phyloP scores from a whole-genome alignment of 2,888 invertebrate species.

The Leuctra nigra region DNA sequence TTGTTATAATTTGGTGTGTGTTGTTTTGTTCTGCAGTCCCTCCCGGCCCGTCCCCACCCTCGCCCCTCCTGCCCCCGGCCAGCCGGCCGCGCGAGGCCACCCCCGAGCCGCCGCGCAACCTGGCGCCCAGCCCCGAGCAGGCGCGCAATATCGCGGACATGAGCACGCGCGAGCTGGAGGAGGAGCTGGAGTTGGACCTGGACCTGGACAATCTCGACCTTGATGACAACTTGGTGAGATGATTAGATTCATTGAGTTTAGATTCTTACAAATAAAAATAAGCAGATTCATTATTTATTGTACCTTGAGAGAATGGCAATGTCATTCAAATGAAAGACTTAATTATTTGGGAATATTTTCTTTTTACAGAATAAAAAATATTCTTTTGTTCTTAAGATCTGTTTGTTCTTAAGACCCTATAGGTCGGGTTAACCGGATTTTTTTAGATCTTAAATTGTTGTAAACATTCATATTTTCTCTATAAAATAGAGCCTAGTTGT shows the following conservation, averaged over 20 bases:
- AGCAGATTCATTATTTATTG: too few species aligned
- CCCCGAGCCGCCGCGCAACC: neutral
- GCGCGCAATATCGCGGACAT: constrained; percentile 18
- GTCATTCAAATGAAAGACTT: too few species aligned
- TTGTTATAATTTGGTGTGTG: neutral
- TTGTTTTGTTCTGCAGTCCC: constrained; percentile 7
- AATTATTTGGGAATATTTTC: neutral
- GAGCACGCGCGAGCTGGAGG: constrained; percentile 42
- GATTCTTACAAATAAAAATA: too few species aligned
- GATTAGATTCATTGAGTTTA: neutral
- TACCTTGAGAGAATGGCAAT: too few species aligned
- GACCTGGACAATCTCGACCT: constrained; percentile 77
- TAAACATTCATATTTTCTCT: too few species aligned
- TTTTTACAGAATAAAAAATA: too few species aligned
- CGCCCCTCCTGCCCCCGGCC: neutral
- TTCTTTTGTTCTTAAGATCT: too few species aligned
- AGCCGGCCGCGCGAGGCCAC: neutral
- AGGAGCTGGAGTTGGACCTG: constrained; percentile 75
- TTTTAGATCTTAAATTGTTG: too few species aligned
- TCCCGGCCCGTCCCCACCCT: neutral
- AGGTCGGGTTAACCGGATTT: too few species aligned
- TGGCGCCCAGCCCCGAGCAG: too few species aligned
- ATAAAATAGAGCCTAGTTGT: too few species aligned
- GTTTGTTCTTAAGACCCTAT: too few species aligned
- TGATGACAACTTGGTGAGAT: constrained; percentile 64